A percentile compares a stretch with the other conserved stretches of the same genome.
phyloP scores from a whole-genome alignment of 2,888 invertebrate species.

The Ypsolopha scabrella region DNA sequence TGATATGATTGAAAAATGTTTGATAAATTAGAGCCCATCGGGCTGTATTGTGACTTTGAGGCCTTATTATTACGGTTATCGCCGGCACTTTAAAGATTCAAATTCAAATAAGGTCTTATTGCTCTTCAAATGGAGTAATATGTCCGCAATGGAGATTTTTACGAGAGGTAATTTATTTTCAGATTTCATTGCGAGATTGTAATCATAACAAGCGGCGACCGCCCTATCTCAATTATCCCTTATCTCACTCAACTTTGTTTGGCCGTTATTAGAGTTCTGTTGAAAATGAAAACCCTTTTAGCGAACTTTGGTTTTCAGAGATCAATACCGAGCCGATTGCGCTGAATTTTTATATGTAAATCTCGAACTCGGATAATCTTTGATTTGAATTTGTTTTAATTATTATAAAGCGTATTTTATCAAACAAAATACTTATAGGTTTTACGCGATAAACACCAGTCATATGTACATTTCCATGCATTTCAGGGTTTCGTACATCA shows the following conservation, averaged over 20 bases:
- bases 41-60: not conserved
- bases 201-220: not conserved
- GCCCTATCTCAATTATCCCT: too few relatives aligned
- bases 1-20: conserved; percentile 22
- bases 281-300: too few relatives aligned
- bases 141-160: not conserved
- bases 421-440: too few relatives aligned
- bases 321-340: too few relatives aligned
- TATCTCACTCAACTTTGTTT: not conserved
- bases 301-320: too few relatives aligned
- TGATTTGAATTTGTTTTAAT: too few relatives aligned
- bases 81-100: not conserved
- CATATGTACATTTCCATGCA: too few relatives aligned
- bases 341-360: too few relatives aligned
- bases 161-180: not conserved
- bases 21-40: conserved; percentile 2
- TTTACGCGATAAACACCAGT: too few relatives aligned
- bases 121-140: not conserved
- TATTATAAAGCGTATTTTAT: too few relatives aligned
- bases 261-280: conserved; percentile 3
- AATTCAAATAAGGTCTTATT: not conserved
- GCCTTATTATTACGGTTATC: not conserved
- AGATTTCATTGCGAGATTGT: not conserved
- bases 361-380: too few relatives aligned
- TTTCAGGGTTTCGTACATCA: too few relatives aligned